phyloP scores from a whole-genome alignment of 2,113 vertebrate species.

The Maylandia zebra region DNA sequence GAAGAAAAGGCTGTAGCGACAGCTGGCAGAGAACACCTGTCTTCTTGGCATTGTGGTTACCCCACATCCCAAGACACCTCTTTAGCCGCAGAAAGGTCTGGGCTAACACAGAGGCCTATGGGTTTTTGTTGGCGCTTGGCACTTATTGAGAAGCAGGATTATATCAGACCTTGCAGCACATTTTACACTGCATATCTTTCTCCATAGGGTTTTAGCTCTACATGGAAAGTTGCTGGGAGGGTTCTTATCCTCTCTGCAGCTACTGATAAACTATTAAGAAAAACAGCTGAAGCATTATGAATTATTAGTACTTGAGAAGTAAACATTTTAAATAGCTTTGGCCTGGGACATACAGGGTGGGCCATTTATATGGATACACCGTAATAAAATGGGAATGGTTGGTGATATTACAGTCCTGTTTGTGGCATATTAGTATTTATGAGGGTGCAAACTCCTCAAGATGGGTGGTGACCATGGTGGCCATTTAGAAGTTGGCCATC shows the following conservation, averaged over 20 bases:
- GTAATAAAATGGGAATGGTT: too few species aligned
- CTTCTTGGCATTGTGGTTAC: conserved; percentile 54
- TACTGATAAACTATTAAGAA: background rate
- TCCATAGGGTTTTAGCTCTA: conserved; percentile 29
- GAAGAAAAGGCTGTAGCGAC: conserved; percentile 33
- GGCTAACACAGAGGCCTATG: conserved; percentile 56
- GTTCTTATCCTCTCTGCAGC: background rate
- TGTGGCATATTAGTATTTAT: too few species aligned
- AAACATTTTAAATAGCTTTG: background rate
- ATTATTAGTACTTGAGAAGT: background rate
- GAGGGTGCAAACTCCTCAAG: too few species aligned
- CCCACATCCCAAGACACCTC: conserved; percentile 58
- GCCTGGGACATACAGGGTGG: background rate
- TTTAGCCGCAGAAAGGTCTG: conserved; percentile 59
- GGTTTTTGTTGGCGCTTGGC: conserved; percentile 58
- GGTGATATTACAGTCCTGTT: too few species aligned
- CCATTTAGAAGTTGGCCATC: too few species aligned
- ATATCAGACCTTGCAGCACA: conserved; percentile 55
- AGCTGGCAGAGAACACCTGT: conserved; percentile 71
- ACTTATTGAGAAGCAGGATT: conserved; percentile 60
- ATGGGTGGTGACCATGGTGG: too few species aligned
- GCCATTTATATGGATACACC: too few species aligned
- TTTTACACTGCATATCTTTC: conserved; percentile 45
- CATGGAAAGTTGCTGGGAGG: background rate
- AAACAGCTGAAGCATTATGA: background rate